A percentile compares a stretch with the other conserved stretches of the same genome.
Evolutionary conservation across 2,797 vertebrate genomes (phyloP).

Genomic region (Paguma larvata): DNA sequence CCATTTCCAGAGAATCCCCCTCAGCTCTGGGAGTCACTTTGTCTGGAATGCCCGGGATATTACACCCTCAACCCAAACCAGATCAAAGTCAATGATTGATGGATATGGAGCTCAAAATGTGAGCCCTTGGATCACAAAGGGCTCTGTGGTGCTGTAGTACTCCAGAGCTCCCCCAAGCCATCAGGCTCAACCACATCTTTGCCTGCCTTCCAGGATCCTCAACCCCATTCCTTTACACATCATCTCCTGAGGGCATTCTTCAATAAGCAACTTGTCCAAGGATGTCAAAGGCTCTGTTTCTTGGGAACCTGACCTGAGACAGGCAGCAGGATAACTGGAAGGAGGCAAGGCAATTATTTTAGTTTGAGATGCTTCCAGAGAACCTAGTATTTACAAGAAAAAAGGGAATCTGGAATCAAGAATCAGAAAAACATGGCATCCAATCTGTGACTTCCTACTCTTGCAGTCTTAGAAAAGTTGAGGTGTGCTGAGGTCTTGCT

Average conservation of each 20-base stretch:
- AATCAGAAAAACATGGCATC: neutral
- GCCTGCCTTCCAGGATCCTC: neutral
- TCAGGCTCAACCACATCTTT: neutral
- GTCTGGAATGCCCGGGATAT: neutral
- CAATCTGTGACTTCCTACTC: neutral
- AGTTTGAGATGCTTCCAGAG: conserved; percentile 4
- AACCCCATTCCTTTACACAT: neutral
- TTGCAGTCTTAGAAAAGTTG: neutral
- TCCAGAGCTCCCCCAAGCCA: neutral
- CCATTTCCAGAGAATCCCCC: neutral
- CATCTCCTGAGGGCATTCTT: neutral
- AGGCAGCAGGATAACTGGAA: neutral
- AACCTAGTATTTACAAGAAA: neutral
- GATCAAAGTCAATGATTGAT: neutral
- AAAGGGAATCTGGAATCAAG: neutral
- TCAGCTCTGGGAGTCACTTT: neutral
- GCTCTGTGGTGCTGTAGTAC: neutral
- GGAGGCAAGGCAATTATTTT: neutral
- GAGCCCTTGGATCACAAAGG: neutral
- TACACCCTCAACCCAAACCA: neutral
- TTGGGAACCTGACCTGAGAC: neutral
- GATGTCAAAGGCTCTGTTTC: neutral
- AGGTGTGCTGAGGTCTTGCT: neutral
- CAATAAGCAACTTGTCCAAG: neutral
- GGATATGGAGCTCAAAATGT: neutral